These are phyloP conservation scores for Drosophila ambigua DNA, from an alignment of 1,140 invertebrate genomes.

Conservation along the genomic window DNA sequence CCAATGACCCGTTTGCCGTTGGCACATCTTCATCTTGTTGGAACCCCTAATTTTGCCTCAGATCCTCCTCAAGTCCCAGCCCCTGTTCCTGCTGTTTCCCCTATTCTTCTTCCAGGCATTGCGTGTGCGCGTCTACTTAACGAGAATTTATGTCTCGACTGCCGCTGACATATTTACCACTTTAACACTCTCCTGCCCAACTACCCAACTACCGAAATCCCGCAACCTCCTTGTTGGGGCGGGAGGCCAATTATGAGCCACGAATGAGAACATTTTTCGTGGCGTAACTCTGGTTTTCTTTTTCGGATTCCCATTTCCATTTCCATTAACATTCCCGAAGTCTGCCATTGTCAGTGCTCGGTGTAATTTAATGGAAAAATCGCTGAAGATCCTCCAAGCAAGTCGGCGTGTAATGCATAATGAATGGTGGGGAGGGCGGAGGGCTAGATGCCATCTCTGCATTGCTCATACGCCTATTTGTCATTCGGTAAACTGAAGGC, in stretches of 20 bases:
- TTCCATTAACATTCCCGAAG: conserved; percentile 14
- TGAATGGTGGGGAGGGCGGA: conserved; percentile 53
- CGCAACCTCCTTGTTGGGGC: background rate
- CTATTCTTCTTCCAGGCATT: conserved; percentile 30
- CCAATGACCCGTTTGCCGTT: background rate
- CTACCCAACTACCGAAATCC: background rate
- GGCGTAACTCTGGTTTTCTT: conserved; percentile 3
- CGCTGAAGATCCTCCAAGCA: conserved; percentile 36
- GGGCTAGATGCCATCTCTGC: conserved; percentile 44
- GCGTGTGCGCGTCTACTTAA: conserved; percentile 81
- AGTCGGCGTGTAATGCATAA: conserved; percentile 69
- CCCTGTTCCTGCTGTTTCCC: conserved; percentile 12
- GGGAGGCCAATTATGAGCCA: conserved; percentile 41
- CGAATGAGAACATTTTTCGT: too few relatives aligned
- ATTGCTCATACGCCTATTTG: conserved; percentile 72
- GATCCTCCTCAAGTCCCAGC: conserved; percentile 13
- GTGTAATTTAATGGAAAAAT: conserved; percentile 79
- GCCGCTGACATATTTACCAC: conserved; percentile 82
- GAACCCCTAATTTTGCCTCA: background rate
- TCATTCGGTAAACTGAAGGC: conserved; percentile 28
- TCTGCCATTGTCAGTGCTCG: conserved; percentile 47
- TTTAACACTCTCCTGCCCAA: conserved; percentile 57
- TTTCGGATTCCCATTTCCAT: conserved; percentile 45
- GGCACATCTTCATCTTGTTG: background rate
- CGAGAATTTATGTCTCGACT: conserved; percentile 75